Base-by-base conservation (phyloP, 2,113 vertebrate species). In the Helogale parvula region DNA sequence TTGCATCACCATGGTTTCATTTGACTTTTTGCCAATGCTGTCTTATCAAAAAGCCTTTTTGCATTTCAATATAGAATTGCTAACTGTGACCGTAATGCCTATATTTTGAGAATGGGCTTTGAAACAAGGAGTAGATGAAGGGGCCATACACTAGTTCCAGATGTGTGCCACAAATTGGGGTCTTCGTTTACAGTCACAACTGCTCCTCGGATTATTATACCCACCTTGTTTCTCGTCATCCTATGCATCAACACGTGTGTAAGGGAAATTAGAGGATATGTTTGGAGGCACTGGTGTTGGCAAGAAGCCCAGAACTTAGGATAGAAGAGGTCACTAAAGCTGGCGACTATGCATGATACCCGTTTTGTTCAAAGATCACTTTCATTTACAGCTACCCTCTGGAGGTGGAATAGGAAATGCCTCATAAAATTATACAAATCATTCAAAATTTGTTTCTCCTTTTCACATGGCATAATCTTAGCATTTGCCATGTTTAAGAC, bases 41-140 rank as follows among this genome's bases (percentile, higher is more conserved):
- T 95, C 71, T 95, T 90, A 94, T 71, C 74, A 97, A 97, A 97
- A 86, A 89, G 1, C 17, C 31, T 72, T 91, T 72, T 16, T 3
- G 23, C 21, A 88, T 95, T 95, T 96, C 86, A 38, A 25, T 52
- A 90, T 47, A 87, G 69, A 97, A 90, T 96, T 57, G n/a, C 72
- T 94, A 89, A 82, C 89, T 92, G 91, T 96, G 47, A 8, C 74
- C 92, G 1, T 63, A 88, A 71, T 92, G 41, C 72, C 92, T 80
- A 27, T 45, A 23, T 86, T 93, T 85, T 83, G 54, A 89, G 33
- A 87, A 35, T 23, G 7, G 9, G 27, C 57, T 95, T 76, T 79
- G 52, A 95, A 86, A 33, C 35, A 88, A 93, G n/a, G 29, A 11
- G n/a, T 77, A 71, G 1, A 29, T 93, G n/a, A 66, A 79, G 72